Percentiles rank a stretch among this genome's conserved stretches.
These are phyloP conservation scores for Platysternon megacephalum DNA, from an alignment of 2,113 vertebrate species.

Conservation along the genomic window DNA sequence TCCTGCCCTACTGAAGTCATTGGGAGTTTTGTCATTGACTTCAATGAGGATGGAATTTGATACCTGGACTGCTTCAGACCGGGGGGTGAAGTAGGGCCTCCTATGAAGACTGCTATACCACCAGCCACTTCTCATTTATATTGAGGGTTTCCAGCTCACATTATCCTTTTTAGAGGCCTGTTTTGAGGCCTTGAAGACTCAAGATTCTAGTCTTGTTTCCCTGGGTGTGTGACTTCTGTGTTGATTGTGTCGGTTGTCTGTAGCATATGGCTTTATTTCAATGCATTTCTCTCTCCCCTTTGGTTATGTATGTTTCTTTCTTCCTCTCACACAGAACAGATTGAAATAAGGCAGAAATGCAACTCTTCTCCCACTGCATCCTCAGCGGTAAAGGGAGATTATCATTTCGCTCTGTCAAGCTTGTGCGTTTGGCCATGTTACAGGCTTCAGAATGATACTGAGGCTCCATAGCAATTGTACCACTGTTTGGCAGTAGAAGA, in stretches of 20 bases:
- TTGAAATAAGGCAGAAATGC: not conserved
- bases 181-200: not conserved
- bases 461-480: not conserved
- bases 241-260: not conserved
- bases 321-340: not conserved
- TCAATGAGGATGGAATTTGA: not conserved
- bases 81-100: not conserved
- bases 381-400: not conserved
- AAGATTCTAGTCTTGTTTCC: not conserved
- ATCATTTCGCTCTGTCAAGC: fast-evolving
- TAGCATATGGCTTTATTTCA: not conserved
- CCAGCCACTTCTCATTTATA: fast-evolving
- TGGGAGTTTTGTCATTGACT: not conserved
- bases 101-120: not conserved
- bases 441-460: not conserved
- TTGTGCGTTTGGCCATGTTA: not conserved
- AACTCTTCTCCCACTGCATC: not conserved
- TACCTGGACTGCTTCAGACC: not conserved
- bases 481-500: not conserved
- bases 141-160: not conserved
- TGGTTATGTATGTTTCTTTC: not conserved
- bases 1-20: fast-evolving
- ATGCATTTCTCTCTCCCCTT: not conserved
- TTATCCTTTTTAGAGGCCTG: not conserved
- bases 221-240: not conserved